Evolutionary conservation across 2,113 vertebrate genomes (phyloP), one percentile per base, ranked within the genome.

Genomic region (Silurus asotus): DNA sequence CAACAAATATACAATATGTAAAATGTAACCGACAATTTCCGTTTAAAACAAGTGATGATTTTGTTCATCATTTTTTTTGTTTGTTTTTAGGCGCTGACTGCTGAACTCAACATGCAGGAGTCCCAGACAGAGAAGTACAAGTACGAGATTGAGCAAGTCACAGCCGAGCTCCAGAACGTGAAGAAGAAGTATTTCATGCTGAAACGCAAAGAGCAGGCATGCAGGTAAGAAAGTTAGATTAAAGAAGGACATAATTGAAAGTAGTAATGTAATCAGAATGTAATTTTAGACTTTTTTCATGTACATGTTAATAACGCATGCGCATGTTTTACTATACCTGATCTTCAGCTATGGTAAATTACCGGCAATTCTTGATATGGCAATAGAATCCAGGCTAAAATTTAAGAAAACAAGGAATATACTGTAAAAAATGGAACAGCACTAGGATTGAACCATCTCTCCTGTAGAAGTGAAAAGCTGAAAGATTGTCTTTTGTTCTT

Each of bases 31-130:
- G 37, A 37, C 37, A 37, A 37, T 37, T 37, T 37, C 37, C 37
- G 1, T 37, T 37, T 37, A 3, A 37, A 37, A 37, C 37, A 37
- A 37, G 37, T 37, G 37, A 37, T 37, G 37, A 37, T 37, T 37
- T 37, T 37, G 37, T 37, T 37, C 37, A 37, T 37, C 37, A 37
- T 37, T 37, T 37, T 37, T 2, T 78, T 51, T 37, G 37, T 37
- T 70, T n/a, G n/a, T 92, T 51, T 0, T 67, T 90, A 97, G 96
- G 94, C 90, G 87, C 93, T 97, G 87, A 94, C 96, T 70, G 92
- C 96, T 49, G 96, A 97, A 88, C 7, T 96, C 92, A 96, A 90
- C 89, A 96, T 96, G 96, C 96, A 93, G 87, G 94, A 96, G 88
- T 94, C 95, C 13, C 94, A 96, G 89, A 93, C 89, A 81, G 93